Evolutionary conservation across 2,797 vertebrate genomes (phyloP).

Genomic region (Microcaecilia unicolor): DNA sequence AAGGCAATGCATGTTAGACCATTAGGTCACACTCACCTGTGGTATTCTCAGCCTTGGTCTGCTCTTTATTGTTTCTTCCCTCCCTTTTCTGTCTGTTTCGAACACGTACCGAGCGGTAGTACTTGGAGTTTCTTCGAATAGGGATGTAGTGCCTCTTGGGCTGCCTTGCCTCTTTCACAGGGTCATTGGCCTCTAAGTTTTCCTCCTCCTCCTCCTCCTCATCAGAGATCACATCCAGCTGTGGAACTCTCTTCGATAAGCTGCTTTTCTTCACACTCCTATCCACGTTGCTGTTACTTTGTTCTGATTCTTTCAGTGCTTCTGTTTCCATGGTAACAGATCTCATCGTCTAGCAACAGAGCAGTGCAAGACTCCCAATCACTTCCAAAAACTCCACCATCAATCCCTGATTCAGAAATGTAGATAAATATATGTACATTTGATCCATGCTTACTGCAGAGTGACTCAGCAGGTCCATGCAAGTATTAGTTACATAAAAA

Average conservation of each 20-base stretch:
- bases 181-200: neutral
- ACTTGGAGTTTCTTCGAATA: conserved; percentile 56
- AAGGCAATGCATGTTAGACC: too few relatives aligned
- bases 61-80: neutral
- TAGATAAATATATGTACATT: too few relatives aligned
- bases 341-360: conserved; percentile 1
- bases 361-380: neutral
- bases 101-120: conserved; percentile 46
- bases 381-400: conserved; percentile 10
- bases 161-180: neutral
- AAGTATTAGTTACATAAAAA: too few relatives aligned
- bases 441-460: too few relatives aligned
- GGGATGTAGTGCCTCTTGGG: neutral
- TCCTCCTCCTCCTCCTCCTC: conserved; percentile 24
- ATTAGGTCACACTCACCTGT: conserved; percentile 55
- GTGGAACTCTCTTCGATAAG: conserved; percentile 3
- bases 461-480: too few relatives aligned
- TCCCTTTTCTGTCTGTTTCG: conserved; percentile 21
- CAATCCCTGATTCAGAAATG: conserved; percentile 7
- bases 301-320: conserved; percentile 18
- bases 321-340: conserved; percentile 39
- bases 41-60: rapidly evolving
- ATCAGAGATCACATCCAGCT: conserved; percentile 13
- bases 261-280: neutral
- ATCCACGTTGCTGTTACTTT: neutral